Evolutionary conservation across 2,888 invertebrate genomes (phyloP).

Genomic region (Syritta pipiens): DNA sequence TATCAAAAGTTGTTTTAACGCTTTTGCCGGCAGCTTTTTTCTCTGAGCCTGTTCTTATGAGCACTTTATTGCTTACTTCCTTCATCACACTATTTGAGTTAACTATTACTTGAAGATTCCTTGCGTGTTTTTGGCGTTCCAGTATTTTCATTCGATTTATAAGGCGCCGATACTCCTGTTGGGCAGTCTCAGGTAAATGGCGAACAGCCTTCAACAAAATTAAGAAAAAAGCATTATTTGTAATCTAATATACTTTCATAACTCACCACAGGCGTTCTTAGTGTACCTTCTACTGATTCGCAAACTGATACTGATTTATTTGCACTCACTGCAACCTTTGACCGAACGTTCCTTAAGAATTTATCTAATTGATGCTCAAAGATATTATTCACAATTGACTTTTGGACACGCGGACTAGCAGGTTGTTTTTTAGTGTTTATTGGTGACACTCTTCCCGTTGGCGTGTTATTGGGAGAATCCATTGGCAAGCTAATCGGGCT

Average conservation of each 20-base stretch:
- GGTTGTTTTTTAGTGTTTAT: too few species aligned
- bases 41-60: constrained; percentile 47
- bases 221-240: constrained; percentile 9
- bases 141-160: constrained; percentile 77
- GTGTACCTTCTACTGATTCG: background rate
- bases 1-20: background rate
- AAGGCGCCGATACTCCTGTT: constrained; percentile 77
- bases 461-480: constrained; percentile 73
- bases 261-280: constrained; percentile 75
- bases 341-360: constrained; percentile 75
- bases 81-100: background rate
- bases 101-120: constrained; percentile 17
- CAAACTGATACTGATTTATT: constrained; percentile 21
- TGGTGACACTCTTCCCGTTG: constrained; percentile 74
- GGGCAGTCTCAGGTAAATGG: constrained; percentile 78
- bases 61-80: constrained; percentile 20
- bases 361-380: constrained; percentile 76
- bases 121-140: constrained; percentile 74
- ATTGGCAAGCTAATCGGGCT: constrained; percentile 75
- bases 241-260: too few species aligned
- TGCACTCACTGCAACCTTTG: constrained; percentile 70
- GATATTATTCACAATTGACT: constrained; percentile 72
- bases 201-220: constrained; percentile 74
- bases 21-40: constrained; percentile 40
- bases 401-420: constrained; percentile 59